phyloP scores from a whole-genome alignment of 92 coral and sea anemone genomes.

The Porites evermanni region DNA sequence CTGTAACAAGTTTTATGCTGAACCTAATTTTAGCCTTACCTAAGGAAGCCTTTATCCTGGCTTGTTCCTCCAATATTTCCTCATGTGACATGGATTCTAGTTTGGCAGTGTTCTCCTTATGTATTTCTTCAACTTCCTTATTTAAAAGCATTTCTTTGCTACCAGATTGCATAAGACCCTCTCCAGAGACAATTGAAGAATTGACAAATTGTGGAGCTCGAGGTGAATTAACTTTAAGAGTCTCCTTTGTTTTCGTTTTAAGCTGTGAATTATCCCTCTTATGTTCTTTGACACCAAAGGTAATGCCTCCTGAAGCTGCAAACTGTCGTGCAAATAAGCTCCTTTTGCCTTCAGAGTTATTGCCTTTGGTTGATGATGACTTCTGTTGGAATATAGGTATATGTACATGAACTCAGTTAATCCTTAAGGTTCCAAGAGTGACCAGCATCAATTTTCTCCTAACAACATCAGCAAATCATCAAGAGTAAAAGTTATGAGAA shows the following conservation, averaged over 20 bases:
- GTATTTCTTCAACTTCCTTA: slow-evolving; percentile 77
- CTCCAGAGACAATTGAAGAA: slow-evolving; percentile 71
- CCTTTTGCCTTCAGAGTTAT: slow-evolving; percentile 4
- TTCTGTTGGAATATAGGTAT: neutral
- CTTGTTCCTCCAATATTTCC: slow-evolving; percentile 87
- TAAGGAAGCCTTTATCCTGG: slow-evolving; percentile 66
- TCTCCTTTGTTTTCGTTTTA: neutral
- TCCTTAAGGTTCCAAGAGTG: too few species aligned
- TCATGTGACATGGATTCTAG: slow-evolving; percentile 81
- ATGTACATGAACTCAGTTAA: too few species aligned
- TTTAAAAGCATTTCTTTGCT: slow-evolving; percentile 25
- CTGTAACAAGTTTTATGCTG: neutral
- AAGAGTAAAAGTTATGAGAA: too few species aligned
- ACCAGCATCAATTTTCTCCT: too few species aligned
- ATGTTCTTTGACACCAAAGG: slow-evolving; percentile 77
- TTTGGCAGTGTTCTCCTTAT: slow-evolving; percentile 77
- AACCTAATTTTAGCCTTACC: slow-evolving; percentile 43
- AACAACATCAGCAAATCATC: too few species aligned
- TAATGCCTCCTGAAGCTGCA: slow-evolving; percentile 69
- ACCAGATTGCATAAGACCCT: slow-evolving; percentile 56
- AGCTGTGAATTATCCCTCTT: neutral
- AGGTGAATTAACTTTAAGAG: slow-evolving; percentile 27
- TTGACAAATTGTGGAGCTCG: neutral
- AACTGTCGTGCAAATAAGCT: slow-evolving; percentile 98
- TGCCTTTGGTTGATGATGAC: slow-evolving; percentile 8